Base-by-base conservation (phyloP, 1,140 invertebrate genomes). In the Scylla paramamosain region DNA sequence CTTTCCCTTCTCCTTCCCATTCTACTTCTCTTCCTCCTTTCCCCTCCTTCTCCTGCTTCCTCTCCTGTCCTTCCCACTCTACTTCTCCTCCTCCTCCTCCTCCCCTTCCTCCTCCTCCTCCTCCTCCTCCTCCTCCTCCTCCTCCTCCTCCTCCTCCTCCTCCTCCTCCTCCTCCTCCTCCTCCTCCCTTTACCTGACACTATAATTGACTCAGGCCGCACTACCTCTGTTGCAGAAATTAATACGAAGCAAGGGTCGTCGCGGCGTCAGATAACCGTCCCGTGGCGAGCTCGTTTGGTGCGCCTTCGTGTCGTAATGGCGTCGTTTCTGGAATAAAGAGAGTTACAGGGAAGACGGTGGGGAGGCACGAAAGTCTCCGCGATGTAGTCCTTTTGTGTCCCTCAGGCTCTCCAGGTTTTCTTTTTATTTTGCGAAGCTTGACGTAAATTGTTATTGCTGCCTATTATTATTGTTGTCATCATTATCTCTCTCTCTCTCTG, bases 211-310 rank as follows among this genome's bases (percentile, higher is more conserved):
- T 77, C 67, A 20, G 67, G 67, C n/a, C 25, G 20, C 67, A n/a
- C 25, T n/a, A n/a, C 67, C 67, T 77, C 25, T n/a, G 67, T 20
- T 77, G 67, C 16, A n/a, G 67, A 77, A 77, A 7, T 77, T 77
- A 77, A 77, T 77, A 77, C 67, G 67, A 77, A 77, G 67, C 67
- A 59, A 59, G 67, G 67, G 67, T 77, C 67, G 67, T 77, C 67
- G 67, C 67, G 67, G 4, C 67, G 67, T 25, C 67, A 77, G 67
- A 77, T n/a, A 77, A 77, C 67, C 25, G 67, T 25, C 67, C 67
- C 67, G 67, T n/a, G 67, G 67, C 25, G 67, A 77, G 67, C 12
- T 77, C 67, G 67, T 77, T 77, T n/a, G 67, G 20, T 20, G 25
- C 67, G 67, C 67, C 67, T 25, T n/a, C 4, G 4, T n/a, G 20